Percentiles rank a stretch among this genome's conserved stretches.
phyloP scores from a whole-genome alignment of 2,113 vertebrate species.

The Suncus etruscus region DNA sequence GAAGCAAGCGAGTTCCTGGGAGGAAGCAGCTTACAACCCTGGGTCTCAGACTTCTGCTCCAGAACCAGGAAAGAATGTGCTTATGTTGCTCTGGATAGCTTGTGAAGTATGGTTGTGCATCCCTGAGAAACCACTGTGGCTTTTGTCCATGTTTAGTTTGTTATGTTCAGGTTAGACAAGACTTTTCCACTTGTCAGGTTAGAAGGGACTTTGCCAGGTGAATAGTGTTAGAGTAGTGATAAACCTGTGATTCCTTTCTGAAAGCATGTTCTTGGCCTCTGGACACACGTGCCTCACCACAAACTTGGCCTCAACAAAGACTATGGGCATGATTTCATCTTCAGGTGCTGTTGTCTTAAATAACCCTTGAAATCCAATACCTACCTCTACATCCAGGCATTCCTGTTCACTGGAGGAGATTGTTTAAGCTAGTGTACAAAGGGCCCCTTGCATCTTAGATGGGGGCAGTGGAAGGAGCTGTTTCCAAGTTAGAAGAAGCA shows the following conservation, averaged over 20 bases:
- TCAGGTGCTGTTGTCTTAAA: background rate
- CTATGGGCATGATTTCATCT: no score
- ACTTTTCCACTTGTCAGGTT: no score
- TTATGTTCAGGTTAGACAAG: background rate
- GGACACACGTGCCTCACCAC: background rate
- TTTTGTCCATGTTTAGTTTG: background rate
- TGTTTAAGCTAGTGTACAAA: background rate
- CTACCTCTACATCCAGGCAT: background rate
- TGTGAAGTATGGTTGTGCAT: fast-evolving
- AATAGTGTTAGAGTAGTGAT: no score
- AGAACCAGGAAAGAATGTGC: background rate
- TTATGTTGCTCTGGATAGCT: background rate
- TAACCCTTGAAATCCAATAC: no score
- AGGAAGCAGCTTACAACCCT: background rate
- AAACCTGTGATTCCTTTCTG: no score
- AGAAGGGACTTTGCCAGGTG: no score
- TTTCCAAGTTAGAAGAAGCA: background rate
- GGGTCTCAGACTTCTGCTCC: no score
- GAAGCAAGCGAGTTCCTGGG: no score
- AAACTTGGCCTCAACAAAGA: no score
- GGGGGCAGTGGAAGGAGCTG: background rate
- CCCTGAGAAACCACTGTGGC: background rate
- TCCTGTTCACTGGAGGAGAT: background rate
- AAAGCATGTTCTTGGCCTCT: no score
- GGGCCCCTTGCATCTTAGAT: background rate